Base-by-base conservation (phyloP, 2,888 invertebrate genomes). In the Ctena decussata region DNA sequence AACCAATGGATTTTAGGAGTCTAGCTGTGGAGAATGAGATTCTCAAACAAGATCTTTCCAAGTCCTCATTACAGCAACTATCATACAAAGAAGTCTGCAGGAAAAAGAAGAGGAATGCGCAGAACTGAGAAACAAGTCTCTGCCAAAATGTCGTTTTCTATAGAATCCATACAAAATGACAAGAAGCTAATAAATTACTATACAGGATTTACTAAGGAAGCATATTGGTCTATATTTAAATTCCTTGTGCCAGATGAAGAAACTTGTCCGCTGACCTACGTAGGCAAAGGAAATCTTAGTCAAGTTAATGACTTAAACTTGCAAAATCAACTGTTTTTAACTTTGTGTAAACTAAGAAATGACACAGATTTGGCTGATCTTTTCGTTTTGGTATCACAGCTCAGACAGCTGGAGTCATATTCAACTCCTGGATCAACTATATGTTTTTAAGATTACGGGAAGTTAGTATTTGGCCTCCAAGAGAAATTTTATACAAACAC, bases 121-220 rank as follows among this genome's bases (percentile, higher is more conserved):
- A 24, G 12, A 37, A 60, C 18, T 60, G 60, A 60, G n/a, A 21
- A 6, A 60, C 6, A 24, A 60, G 24, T 8, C 11, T 60, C 6
- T 12, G 60, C 8, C 30, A 60, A 60, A 11, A 12, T 6, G 8
- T 27, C 8, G 60, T 60, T 60, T 30, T 11, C 11, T 27, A 21
- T 60, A 60, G 30, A 60, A 30, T 8, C 8, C 18, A 21, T 60
- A 8, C 6, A 8, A 11, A 30, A 30, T 60, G 30, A 30, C 12
- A 27, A 73, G 30, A 65, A 77, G 24, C 11, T 32, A 3, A 60
- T 37, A n/a, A 21, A 69, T 35, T 81, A 81, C 27, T 70, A 81
- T 37, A 81, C 81, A 37, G 76, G 81, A 76, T 71, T 76, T 77
- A 39, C 30, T 15, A 41, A 77, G 30, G 77, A 77, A 32, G 12